These are phyloP conservation scores for Pheucticus melanocephalus DNA, from an alignment of 2,113 vertebrate species.

Conservation along the genomic window DNA sequence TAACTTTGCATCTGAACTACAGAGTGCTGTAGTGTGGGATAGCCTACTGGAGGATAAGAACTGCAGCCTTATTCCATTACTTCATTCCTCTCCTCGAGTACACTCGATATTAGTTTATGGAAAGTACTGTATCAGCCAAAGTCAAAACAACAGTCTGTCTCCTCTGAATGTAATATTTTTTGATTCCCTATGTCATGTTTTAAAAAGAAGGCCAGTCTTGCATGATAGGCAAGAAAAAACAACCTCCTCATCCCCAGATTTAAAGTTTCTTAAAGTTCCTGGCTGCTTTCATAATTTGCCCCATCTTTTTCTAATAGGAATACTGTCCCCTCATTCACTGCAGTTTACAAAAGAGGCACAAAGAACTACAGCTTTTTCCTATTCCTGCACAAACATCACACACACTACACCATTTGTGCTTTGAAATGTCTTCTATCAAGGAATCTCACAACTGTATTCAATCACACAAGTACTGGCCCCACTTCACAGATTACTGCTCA, in stretches of 20 bases:
- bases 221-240: not conserved
- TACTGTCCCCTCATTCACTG: not conserved
- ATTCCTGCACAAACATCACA: not conserved
- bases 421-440: not conserved
- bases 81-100: not conserved
- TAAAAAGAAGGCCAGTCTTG: not conserved
- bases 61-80: not conserved
- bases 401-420: not conserved
- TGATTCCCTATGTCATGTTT: not conserved
- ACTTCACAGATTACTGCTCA: not conserved
- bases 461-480: not conserved
- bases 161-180: not conserved
- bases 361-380: not conserved
- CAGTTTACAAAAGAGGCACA: not conserved
- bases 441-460: not conserved
- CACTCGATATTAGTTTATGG: not conserved
- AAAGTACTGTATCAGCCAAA: not conserved
- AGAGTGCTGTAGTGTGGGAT: not conserved
- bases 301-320: not conserved
- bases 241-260: not conserved
- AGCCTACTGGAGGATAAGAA: not conserved
- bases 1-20: not conserved
- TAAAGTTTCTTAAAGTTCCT: not conserved
- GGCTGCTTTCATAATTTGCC: not conserved
- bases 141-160: not conserved